These are phyloP conservation scores for Pseudoatta argentina DNA, from an alignment of 1,140 invertebrate genomes.

Conservation along the genomic window DNA sequence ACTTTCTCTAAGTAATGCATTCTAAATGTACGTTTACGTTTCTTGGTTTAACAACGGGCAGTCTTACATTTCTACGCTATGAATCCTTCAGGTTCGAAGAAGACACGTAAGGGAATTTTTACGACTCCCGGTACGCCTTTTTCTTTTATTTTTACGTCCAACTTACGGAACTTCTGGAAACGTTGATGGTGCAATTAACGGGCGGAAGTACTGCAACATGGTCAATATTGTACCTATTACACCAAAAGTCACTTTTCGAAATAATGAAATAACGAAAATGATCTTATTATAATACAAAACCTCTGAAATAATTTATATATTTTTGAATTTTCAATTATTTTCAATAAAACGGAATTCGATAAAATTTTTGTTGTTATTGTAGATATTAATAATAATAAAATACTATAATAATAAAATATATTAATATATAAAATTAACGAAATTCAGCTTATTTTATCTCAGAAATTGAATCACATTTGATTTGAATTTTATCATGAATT, in stretches of 20 bases:
- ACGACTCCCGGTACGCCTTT: constrained; percentile 38
- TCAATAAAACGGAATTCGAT: background rate
- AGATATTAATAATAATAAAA: background rate
- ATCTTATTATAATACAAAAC: constrained; percentile 10
- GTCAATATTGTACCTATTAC: constrained; percentile 35
- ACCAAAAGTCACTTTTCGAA: constrained; percentile 27
- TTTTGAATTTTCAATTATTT: background rate
- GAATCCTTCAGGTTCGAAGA: constrained; percentile 58
- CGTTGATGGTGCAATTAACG: constrained; percentile 66
- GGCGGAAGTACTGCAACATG: constrained; percentile 59
- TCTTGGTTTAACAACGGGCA: constrained; percentile 14
- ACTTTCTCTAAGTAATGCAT: constrained; percentile 17
- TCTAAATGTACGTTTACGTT: constrained; percentile 36
- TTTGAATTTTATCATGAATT: constrained; percentile 25
- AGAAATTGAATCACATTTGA: constrained; percentile 28
- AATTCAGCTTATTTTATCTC: constrained; percentile 26
- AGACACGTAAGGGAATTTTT: constrained; percentile 59
- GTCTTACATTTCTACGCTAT: constrained; percentile 13
- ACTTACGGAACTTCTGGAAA: constrained; percentile 52
- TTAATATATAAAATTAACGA: background rate
- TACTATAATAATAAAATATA: constrained; percentile 6
- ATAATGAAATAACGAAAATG: constrained; percentile 33
- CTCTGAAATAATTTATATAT: constrained; percentile 4
- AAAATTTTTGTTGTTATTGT: too few relatives aligned
- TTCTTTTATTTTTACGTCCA: constrained; percentile 62